These are phyloP conservation scores for Lysiphlebus fabarum DNA, from an alignment of 1,140 invertebrate species.

Conservation along the genomic window DNA sequence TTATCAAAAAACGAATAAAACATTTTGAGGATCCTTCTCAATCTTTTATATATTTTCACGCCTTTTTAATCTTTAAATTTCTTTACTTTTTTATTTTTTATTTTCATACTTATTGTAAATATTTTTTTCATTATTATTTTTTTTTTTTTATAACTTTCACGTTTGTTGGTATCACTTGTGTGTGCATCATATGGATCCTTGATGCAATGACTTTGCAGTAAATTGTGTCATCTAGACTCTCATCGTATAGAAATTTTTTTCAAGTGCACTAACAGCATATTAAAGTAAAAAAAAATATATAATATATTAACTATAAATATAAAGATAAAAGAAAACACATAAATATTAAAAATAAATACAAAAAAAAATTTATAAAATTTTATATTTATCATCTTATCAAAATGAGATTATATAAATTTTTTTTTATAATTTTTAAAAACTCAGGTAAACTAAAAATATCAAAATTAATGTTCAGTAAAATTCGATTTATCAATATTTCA, in stretches of 20 bases:
- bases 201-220: constrained; percentile 22
- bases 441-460: too few species aligned
- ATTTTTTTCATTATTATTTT: background rate
- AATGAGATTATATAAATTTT: too few species aligned
- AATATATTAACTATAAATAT: background rate
- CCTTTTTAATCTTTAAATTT: too few species aligned
- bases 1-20: too few species aligned
- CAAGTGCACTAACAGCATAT: constrained; percentile 36
- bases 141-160: constrained; percentile 10
- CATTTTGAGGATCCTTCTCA: too few species aligned
- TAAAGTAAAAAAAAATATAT: constrained; percentile 35
- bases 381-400: too few species aligned
- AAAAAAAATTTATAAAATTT: background rate
- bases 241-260: constrained; percentile 42
- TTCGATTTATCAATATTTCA: too few species aligned
- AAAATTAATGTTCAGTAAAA: too few species aligned
- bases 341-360: background rate
- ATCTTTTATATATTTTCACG: too few species aligned
- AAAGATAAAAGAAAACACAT: background rate
- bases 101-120: too few species aligned
- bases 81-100: too few species aligned
- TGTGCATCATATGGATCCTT: constrained; percentile 11
- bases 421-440: too few species aligned
- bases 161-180: background rate
- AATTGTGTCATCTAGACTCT: constrained; percentile 32